phyloP scores from a whole-genome alignment of 2,797 vertebrate species.

The Gallirallus australis region DNA sequence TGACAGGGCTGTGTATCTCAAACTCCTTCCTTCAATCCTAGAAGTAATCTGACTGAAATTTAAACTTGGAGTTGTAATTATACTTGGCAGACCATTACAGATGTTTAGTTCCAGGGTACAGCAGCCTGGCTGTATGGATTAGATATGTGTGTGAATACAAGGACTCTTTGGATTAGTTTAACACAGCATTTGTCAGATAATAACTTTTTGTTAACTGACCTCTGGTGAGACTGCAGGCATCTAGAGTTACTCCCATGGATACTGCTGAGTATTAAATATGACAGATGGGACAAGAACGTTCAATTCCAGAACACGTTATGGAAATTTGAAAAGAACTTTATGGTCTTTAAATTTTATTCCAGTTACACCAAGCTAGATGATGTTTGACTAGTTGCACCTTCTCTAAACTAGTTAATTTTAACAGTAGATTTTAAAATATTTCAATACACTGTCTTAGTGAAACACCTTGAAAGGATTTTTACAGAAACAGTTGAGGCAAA shows the following conservation, averaged over 20 bases:
- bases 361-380: background rate
- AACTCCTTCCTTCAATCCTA: background rate
- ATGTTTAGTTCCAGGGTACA: background rate
- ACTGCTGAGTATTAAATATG: background rate
- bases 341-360: background rate
- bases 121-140: background rate
- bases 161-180: background rate
- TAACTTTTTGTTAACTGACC: background rate
- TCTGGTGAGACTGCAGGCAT: background rate
- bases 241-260: background rate
- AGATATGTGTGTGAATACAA: background rate
- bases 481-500: background rate
- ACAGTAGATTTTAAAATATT: background rate
- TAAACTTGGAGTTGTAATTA: background rate
- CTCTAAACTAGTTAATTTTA: background rate
- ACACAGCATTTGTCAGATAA: background rate
- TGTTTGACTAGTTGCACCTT: background rate
- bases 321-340: background rate
- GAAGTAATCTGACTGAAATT: background rate
- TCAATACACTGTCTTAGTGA: background rate
- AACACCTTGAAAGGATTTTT: background rate
- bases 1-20: accelerated
- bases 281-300: background rate
- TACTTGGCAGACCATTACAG: background rate
- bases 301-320: background rate